Conservation (phyloP, 2,888 invertebrate species). For the Melanotus villosus region DNA sequence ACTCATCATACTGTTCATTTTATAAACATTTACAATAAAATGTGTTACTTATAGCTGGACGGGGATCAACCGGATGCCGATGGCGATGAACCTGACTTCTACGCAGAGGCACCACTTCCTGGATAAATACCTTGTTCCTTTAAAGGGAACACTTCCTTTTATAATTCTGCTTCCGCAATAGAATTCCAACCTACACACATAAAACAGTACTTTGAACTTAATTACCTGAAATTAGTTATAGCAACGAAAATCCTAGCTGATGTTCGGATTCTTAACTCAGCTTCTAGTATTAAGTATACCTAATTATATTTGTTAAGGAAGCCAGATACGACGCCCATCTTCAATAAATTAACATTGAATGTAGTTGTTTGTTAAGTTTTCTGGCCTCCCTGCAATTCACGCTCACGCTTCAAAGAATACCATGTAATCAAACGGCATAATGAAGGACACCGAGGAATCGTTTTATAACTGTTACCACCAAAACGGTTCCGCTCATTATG, state of each 20-base stretch:
- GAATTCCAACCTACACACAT: background rate
- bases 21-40: slow-evolving; percentile 36
- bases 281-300: background rate
- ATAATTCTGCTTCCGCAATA: slow-evolving; percentile 17
- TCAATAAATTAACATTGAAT: background rate
- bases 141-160: slow-evolving; percentile 33
- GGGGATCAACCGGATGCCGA: slow-evolving; percentile 86
- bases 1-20: slow-evolving; percentile 13
- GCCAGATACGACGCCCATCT: slow-evolving; percentile 7
- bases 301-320: background rate
- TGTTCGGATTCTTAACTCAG: background rate
- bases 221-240: background rate
- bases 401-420: slow-evolving; percentile 11
- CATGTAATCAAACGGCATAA: background rate
- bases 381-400: background rate
- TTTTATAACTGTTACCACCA: background rate
- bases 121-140: slow-evolving; percentile 70
- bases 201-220: slow-evolving; percentile 1
- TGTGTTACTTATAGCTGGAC: slow-evolving; percentile 78
- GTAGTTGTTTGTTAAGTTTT: background rate
- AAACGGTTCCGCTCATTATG: slow-evolving; percentile 11
- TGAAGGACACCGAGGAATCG: slow-evolving; percentile 7
- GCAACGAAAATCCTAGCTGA: background rate
- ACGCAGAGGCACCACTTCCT: slow-evolving; percentile 90
- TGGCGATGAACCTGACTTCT: slow-evolving; percentile 94